Conservation (phyloP, 2,797 vertebrate genomes). For the Pterois miles region DNA sequence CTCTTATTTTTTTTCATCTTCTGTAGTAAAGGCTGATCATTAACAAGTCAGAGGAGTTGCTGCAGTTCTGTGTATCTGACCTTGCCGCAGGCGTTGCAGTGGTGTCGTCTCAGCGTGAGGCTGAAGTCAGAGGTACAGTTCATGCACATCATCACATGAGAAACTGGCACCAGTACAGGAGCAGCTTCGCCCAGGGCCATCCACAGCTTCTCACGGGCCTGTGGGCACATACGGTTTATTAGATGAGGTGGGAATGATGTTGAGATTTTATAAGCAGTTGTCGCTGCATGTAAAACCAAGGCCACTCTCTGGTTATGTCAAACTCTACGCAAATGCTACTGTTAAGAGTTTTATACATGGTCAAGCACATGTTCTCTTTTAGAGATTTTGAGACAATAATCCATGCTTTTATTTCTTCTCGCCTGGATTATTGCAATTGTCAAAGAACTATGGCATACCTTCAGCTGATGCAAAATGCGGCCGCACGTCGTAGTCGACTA, state of each 20-base stretch:
- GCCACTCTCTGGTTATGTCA: too few relatives aligned
- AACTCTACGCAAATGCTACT: too few relatives aligned
- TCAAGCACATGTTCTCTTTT: too few relatives aligned
- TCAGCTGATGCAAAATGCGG: too few relatives aligned
- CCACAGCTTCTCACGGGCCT: conserved; percentile 93
- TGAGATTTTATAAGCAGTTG: background rate
- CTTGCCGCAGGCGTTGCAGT: conserved; percentile 98
- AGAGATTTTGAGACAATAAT: too few relatives aligned
- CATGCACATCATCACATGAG: conserved; percentile 98
- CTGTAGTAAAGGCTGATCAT: background rate
- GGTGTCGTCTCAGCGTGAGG: conserved; percentile 92
- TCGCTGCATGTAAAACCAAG: background rate
- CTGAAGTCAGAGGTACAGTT: conserved; percentile 97
- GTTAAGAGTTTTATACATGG: too few relatives aligned
- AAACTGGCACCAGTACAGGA: conserved; percentile 91
- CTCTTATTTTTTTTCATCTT: too few relatives aligned
- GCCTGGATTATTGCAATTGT: too few relatives aligned
- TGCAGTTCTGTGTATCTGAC: conserved; percentile 67
- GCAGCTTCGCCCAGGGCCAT: conserved; percentile 92
- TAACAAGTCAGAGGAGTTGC: background rate
- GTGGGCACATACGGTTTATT: conserved; percentile 7
- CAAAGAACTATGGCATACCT: too few relatives aligned
- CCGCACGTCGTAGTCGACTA: too few relatives aligned
- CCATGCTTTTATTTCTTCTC: too few relatives aligned
- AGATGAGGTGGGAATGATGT: background rate